Base-by-base conservation (phyloP, 2,113 vertebrate species). In the Leptobrachium ailaonicum region DNA sequence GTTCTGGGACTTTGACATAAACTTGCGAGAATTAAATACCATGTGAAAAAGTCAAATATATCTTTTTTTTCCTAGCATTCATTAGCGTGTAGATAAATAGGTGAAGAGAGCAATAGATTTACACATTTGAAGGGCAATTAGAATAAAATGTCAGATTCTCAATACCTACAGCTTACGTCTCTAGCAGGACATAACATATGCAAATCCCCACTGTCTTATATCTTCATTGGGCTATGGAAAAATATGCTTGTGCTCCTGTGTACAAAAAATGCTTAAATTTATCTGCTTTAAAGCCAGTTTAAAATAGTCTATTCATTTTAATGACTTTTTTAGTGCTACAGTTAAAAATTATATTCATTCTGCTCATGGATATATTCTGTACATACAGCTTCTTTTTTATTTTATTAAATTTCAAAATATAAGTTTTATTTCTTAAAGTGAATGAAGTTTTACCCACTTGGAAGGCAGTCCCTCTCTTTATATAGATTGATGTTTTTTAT, bases 41-140 rank as follows among this genome's bases (percentile, higher is more conserved):
- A 80, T 87, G 85, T 82, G 73, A 83, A 62, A 45, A 73, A 84
- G 79, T 66, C 75, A 83, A 85, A 76, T 64, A 76, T 64, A 83
- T 53, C 77, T 42, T 84, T 84, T 62, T 84, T 56, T 72, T 75
- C 71, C 44, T 64, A 75, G 71, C 54, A 86, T 87, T 82, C 82
- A 75, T 67, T 75, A 84, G 73, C 76, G 79, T 63, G 8, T 78
- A 3, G 72, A 12, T 79, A 84, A 84, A 85, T 75, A 84, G 71
- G 50, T 71, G 73, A 76, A 74, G 63, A 74, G 10, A 56, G 12
- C 77, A 73, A 1, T 0, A 82, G 76, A 84, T 84, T 83, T 82
- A 72, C 11, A 45, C 75, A 83, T 83, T 60, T 87, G 71, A 83
- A 44, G 62, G 32, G 6, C 1, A 84, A 85, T 82, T 86, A 82